Conservation (phyloP, 2,797 vertebrate genomes). For the Hemitrygon akajei region DNA sequence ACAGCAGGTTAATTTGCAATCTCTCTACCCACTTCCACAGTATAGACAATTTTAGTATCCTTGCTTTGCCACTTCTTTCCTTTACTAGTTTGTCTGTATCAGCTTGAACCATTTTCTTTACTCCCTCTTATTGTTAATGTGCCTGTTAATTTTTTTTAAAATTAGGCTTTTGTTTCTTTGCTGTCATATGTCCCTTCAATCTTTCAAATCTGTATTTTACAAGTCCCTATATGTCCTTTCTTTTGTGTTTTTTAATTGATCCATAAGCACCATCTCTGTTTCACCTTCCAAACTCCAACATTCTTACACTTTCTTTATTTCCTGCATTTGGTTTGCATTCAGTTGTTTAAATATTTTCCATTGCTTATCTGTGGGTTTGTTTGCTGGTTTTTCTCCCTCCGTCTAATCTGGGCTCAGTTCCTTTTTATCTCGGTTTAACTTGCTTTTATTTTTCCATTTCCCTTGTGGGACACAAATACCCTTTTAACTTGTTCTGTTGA, state of each 20-base stretch:
- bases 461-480: background rate
- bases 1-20: background rate
- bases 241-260: background rate
- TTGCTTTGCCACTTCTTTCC: background rate
- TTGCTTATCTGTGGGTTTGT: conserved; percentile 28
- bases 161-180: background rate
- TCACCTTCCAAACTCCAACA: background rate
- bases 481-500: background rate
- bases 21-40: background rate
- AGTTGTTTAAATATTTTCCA: background rate
- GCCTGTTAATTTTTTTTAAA: background rate
- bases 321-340: background rate
- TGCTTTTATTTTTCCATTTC: background rate
- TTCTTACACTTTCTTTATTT: background rate
- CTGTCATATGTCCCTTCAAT: background rate
- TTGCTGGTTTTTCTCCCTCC: background rate
- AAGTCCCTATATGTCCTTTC: background rate
- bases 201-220: background rate
- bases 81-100: background rate
- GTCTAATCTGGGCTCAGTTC: background rate
- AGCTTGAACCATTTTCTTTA: background rate
- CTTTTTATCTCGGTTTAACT: background rate
- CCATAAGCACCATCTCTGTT: background rate
- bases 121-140: background rate
- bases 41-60: background rate